Percentiles rank a stretch among this genome's conserved stretches.
Evolutionary conservation across 2,888 invertebrate species (phyloP).

Genomic region (Callyntrura guangdongensis): DNA sequence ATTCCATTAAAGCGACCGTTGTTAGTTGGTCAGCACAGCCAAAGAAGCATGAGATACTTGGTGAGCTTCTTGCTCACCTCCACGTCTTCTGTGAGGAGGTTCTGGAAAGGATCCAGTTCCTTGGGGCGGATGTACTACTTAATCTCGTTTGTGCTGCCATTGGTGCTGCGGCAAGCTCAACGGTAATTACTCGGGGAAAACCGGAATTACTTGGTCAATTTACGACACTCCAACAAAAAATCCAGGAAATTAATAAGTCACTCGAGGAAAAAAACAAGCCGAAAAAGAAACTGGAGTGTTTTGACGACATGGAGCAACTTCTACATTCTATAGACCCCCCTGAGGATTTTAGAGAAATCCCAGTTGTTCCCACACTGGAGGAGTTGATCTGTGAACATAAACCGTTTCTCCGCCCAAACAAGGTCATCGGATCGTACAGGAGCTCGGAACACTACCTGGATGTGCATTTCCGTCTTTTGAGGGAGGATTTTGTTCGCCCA

Average conservation of each 20-base stretch:
- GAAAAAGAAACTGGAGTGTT: too few relatives aligned
- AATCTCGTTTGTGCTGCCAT: background rate
- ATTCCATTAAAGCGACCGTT: background rate
- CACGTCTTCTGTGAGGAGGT: background rate
- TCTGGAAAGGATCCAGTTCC: background rate
- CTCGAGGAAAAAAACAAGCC: background rate
- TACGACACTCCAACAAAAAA: background rate
- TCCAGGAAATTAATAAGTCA: background rate
- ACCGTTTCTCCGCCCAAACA: slow-evolving; percentile 51
- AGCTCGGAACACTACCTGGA: slow-evolving; percentile 62
- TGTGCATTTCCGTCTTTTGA: slow-evolving; percentile 71
- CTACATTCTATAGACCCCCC: slow-evolving; percentile 36
- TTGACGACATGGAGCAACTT: too few relatives aligned
- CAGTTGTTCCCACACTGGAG: slow-evolving; percentile 48
- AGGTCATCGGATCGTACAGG: slow-evolving; percentile 54
- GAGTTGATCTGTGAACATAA: slow-evolving; percentile 4
- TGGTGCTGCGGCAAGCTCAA: background rate
- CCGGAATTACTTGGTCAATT: background rate
- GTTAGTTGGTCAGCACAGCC: background rate
- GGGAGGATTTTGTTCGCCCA: slow-evolving; percentile 75
- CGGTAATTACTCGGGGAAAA: too few relatives aligned
- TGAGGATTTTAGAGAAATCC: slow-evolving; percentile 40
- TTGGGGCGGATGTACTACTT: slow-evolving; percentile 1
- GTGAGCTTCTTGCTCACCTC: background rate
- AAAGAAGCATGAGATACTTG: background rate